Evolutionary conservation across 2,113 vertebrate genomes (phyloP).

Genomic region (Megaceryle maxima): DNA sequence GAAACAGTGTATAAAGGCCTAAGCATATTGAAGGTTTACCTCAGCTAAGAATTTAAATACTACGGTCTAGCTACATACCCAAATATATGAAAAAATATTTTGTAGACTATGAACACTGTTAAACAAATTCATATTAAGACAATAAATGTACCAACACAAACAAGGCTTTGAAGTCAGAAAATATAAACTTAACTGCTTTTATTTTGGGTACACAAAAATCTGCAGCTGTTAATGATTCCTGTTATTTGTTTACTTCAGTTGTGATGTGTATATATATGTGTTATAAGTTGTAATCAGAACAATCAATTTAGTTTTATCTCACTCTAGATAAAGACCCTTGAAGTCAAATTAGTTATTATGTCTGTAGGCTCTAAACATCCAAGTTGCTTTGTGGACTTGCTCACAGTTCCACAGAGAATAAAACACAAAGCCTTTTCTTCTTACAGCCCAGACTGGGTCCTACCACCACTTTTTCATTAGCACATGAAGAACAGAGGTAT

Average conservation of each 20-base stretch:
- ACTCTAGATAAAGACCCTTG: not conserved
- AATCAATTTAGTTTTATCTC: not conserved
- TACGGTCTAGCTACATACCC: not conserved
- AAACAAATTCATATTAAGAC: not conserved
- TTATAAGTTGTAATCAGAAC: not conserved
- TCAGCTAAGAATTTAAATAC: not conserved
- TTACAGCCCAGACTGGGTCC: not conserved
- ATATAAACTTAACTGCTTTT: not conserved
- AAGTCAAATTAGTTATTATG: not conserved
- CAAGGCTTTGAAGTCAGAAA: not conserved
- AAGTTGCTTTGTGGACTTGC: not conserved
- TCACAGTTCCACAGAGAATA: not conserved
- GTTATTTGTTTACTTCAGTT: not conserved
- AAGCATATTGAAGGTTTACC: not conserved
- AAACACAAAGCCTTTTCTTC: not conserved
- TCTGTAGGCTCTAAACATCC: not conserved
- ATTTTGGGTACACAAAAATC: not conserved
- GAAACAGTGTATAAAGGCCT: not conserved
- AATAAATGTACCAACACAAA: not conserved
- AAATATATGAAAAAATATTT: not conserved
- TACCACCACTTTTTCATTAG: not conserved
- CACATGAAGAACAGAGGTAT: not conserved
- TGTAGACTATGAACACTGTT: not conserved
- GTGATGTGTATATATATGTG: not conserved
- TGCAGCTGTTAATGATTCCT: not conserved